These are phyloP conservation scores for Jaculus jaculus DNA, from an alignment of 2,113 vertebrate genomes.

Conservation along the genomic window DNA sequence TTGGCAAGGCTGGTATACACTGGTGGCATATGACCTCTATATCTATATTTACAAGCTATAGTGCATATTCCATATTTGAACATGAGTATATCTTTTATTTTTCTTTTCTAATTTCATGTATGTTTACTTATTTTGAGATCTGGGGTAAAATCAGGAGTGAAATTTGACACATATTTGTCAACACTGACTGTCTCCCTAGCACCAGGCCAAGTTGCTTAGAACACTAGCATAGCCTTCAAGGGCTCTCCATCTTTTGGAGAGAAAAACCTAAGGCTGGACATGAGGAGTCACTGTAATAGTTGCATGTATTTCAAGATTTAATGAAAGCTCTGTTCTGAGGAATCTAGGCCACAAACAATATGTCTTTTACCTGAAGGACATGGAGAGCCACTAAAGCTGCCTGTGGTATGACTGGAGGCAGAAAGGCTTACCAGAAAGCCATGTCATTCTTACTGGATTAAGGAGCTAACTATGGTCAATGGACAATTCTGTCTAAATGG, in stretches of 20 bases:
- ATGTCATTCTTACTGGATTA: background rate
- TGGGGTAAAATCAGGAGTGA: background rate
- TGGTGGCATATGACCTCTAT: background rate
- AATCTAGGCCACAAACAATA: background rate
- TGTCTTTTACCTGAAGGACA: background rate
- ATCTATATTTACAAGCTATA: background rate
- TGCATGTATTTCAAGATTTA: background rate
- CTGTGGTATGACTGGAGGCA: background rate
- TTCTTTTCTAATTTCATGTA: background rate
- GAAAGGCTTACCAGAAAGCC: background rate
- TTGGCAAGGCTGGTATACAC: background rate
- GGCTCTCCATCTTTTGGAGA: background rate
- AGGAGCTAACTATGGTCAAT: background rate
- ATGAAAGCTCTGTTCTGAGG: background rate
- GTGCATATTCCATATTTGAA: background rate
- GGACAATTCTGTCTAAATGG: background rate
- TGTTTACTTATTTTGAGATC: slow-evolving; percentile 4
- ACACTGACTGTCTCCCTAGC: background rate
- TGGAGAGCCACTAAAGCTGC: background rate
- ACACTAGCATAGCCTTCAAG: background rate
- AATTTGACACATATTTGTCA: slow-evolving; percentile 15
- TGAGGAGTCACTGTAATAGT: background rate
- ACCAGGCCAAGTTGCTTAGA: background rate
- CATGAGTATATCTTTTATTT: background rate
- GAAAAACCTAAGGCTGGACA: background rate